Evolutionary conservation across 2,888 invertebrate genomes (phyloP).

Genomic region (Bibio marci): DNA sequence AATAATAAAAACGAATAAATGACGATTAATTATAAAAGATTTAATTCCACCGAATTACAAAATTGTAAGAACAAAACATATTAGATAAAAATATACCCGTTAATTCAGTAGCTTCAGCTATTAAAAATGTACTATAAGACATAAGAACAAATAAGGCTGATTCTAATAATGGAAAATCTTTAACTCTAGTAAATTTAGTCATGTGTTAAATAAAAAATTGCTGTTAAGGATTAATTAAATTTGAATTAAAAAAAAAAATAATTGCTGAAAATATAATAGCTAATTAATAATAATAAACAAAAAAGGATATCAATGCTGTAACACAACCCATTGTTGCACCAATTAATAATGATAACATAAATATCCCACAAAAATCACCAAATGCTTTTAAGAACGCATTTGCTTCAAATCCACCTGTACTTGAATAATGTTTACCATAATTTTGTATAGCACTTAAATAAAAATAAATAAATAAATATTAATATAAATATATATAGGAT

Average conservation of each 20-base stretch:
- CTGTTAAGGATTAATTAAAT: not conserved
- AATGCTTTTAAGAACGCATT: slow-evolving; percentile 75
- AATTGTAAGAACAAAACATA: slow-evolving; percentile 5
- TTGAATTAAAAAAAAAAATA: slow-evolving; percentile 2
- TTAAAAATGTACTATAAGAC: slow-evolving; percentile 94
- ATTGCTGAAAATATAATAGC: slow-evolving; percentile 1
- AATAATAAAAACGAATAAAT: not conserved
- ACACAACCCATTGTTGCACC: slow-evolving; percentile 87
- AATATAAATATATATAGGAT: not conserved
- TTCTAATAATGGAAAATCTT: slow-evolving; percentile 89
- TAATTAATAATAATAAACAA: slow-evolving; percentile 11
- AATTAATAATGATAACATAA: slow-evolving; percentile 77
- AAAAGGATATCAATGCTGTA: slow-evolving; percentile 87
- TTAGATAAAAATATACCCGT: slow-evolving; percentile 45
- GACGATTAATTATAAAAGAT: slow-evolving; percentile 11
- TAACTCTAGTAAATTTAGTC: slow-evolving; percentile 86
- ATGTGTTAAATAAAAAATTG: slow-evolving; percentile 34
- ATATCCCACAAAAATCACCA: slow-evolving; percentile 83
- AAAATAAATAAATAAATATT: slow-evolving; percentile 5
- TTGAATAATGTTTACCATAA: slow-evolving; percentile 69
- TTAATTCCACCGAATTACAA: not conserved
- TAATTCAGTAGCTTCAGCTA: slow-evolving; percentile 90
- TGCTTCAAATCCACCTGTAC: slow-evolving; percentile 71
- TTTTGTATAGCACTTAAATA: slow-evolving; percentile 63
- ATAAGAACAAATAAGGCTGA: slow-evolving; percentile 92